Evolutionary conservation across 2,888 invertebrate species (phyloP), one percentile per base, ranked within the genome.

Genomic region (Lysandra bellargus): DNA sequence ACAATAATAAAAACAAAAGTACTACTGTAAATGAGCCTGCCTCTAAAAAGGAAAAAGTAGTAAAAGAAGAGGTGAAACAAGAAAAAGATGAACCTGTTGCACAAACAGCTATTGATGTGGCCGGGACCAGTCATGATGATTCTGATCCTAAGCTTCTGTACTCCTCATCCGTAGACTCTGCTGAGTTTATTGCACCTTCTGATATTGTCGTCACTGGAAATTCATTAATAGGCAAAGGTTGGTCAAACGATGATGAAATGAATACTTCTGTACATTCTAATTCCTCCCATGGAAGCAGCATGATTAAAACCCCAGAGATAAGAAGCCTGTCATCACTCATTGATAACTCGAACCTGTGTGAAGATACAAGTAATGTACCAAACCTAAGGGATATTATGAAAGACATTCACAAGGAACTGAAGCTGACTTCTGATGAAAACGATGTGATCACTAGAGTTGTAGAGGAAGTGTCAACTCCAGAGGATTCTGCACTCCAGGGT

Each of bases 351-450:
- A 90, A 88, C 81, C 89, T 87, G 78, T 90, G 86, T 87, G 88
- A 87, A 5, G 94, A 92, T 82, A 84, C 86, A 80, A 83, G 85
- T 14, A 90, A 88, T 78, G 90, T 90, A 75, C 91, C 92, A 17
- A 96, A 96, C 87, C 90, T 97, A 80, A 91, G 96, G 81, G 97
- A 97, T 82, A 96, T 97, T 79, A 92, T 92, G 91, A 92, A 88
- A 84, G 91, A 91, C 81, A 92, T 92, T 82, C 92, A 91, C 81
- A 92, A 89, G 84, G 92, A 93, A 83, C 86, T 93, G 73, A 93
- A 92, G 83, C 82, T 95, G 79, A 90, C 85, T 64, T 83, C 87
- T 61, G 92, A 92, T 81, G 92, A 93, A 81, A 83, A 84, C 80
- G 90, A 89, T 69, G 85, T 88, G 75, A 85, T 85, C 84, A 89